Conservation (phyloP, 2,113 vertebrate genomes). For the Taurulus bubalis region DNA sequence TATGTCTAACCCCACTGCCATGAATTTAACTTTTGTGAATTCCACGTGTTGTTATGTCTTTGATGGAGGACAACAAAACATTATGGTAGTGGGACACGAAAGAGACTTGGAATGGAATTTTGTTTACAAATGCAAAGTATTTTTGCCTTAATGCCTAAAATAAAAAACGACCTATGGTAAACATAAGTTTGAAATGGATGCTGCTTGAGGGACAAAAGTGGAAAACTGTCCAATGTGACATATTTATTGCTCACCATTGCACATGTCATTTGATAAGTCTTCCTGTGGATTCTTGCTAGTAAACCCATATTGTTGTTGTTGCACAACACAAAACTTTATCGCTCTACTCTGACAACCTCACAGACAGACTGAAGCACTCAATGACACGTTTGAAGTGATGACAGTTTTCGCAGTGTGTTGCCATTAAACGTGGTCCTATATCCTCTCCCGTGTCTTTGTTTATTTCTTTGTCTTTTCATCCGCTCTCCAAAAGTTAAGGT, state of each 20-base stretch:
- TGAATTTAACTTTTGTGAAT: conserved; percentile 38
- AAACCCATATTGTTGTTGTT: conserved; percentile 21
- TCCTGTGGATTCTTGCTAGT: conserved; percentile 26
- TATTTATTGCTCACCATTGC: conserved; percentile 16
- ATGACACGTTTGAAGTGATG: conserved; percentile 65
- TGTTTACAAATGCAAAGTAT: conserved; percentile 47
- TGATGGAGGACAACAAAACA: not conserved
- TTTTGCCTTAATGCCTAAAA: conserved; percentile 41
- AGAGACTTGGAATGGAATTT: conserved; percentile 26
- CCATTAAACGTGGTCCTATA: conserved; percentile 60
- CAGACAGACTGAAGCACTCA: conserved; percentile 35
- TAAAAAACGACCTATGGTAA: not conserved
- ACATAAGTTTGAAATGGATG: conserved; percentile 7
- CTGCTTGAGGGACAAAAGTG: conserved; percentile 5
- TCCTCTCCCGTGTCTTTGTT: conserved; percentile 18
- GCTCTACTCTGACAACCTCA: conserved; percentile 21
- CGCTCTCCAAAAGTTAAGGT: conserved; percentile 12
- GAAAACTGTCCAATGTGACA: conserved; percentile 5
- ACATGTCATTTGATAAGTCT: conserved; percentile 18
- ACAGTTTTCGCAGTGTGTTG: conserved; percentile 60
- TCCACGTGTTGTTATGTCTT: conserved; percentile 25
- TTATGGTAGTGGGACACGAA: conserved; percentile 12
- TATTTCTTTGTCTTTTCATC: conserved; percentile 16
- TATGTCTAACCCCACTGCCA: conserved; percentile 17
- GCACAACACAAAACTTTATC: conserved; percentile 13